phyloP scores from a whole-genome alignment of 2,888 invertebrate species.

The Caenorhabditis sinica region DNA sequence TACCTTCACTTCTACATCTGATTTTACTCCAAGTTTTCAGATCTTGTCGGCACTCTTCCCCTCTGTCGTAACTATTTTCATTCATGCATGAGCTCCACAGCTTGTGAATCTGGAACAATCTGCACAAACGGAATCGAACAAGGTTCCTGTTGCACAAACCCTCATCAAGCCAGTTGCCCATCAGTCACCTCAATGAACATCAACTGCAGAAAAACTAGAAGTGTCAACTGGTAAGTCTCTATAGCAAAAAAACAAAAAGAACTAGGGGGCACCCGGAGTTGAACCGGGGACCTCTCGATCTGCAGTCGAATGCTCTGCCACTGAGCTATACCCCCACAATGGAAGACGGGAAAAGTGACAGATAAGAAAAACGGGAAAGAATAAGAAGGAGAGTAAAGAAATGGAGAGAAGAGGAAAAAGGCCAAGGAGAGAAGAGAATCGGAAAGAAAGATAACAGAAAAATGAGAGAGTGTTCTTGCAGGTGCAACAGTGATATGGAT shows the following conservation, averaged over 20 bases:
- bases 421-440: neutral
- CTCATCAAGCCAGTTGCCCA: slow-evolving; percentile 67
- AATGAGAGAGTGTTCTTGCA: slow-evolving; percentile 35
- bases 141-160: slow-evolving; percentile 72
- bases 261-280: slow-evolving; percentile 81
- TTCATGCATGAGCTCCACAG: slow-evolving; percentile 70
- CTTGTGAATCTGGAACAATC: slow-evolving; percentile 72
- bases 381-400: neutral
- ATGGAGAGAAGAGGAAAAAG: slow-evolving; percentile 9
- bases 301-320: slow-evolving; percentile 82
- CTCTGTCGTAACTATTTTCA: slow-evolving; percentile 74
- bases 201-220: slow-evolving; percentile 72
- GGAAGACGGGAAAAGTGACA: slow-evolving; percentile 1
- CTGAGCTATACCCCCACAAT: slow-evolving; percentile 62
- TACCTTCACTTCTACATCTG: neutral
- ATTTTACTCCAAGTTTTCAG: slow-evolving; percentile 24
- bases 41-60: slow-evolving; percentile 55
- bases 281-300: slow-evolving; percentile 83
- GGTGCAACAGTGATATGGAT: slow-evolving; percentile 72
- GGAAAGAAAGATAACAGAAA: slow-evolving; percentile 10
- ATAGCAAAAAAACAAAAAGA: slow-evolving; percentile 38
- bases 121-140: slow-evolving; percentile 71
- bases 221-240: slow-evolving; percentile 71
- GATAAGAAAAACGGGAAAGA: slow-evolving; percentile 1
- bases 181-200: slow-evolving; percentile 69